Evolutionary conservation across 2,113 vertebrate genomes (phyloP).

Genomic region (Platycercus adscitus): DNA sequence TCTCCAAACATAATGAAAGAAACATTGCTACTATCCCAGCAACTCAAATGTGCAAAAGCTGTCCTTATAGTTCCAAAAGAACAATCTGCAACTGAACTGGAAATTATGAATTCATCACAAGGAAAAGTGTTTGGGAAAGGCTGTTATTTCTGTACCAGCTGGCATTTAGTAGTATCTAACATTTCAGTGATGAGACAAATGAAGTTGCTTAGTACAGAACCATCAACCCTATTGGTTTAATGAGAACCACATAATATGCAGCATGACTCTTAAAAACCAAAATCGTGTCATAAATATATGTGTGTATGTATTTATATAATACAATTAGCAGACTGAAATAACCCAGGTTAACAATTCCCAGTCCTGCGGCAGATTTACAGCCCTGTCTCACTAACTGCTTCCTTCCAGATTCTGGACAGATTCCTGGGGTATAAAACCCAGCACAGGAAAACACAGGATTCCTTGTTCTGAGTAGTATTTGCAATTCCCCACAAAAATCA

Average conservation of each 20-base stretch:
- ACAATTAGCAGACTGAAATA: constrained; percentile 68
- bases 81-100: not conserved
- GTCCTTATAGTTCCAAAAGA: not conserved
- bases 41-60: not conserved
- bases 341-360: constrained; percentile 70
- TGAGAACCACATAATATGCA: constrained; percentile 15
- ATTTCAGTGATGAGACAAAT: not conserved
- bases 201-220: not conserved
- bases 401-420: constrained; percentile 67
- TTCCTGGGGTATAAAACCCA: constrained; percentile 51
- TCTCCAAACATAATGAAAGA: not conserved
- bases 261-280: not conserved
- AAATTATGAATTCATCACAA: not conserved
- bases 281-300: constrained; percentile 39
- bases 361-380: constrained; percentile 64
- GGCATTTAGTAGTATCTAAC: not conserved
- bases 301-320: constrained; percentile 48
- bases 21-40: not conserved
- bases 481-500: constrained; percentile 37
- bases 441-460: constrained; percentile 59
- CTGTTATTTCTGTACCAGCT: not conserved
- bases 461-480: constrained; percentile 55
- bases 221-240: not conserved
- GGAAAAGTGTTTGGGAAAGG: not conserved
- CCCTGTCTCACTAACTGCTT: constrained; percentile 64